Conservation (phyloP, 1,140 invertebrate species). For the Homalodisca vitripennis region DNA sequence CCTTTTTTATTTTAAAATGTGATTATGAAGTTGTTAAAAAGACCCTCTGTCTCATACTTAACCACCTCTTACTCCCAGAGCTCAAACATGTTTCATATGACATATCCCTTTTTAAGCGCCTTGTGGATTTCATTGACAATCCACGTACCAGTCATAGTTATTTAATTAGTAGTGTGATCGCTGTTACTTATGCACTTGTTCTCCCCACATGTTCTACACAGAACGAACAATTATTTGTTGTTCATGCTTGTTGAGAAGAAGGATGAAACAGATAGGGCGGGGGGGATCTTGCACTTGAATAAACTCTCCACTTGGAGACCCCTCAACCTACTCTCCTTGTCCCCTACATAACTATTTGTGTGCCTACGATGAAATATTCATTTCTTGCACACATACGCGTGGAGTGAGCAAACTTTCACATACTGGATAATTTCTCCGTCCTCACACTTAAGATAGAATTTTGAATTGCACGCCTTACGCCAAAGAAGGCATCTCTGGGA, state of each 20-base stretch:
- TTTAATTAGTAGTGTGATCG: slow-evolving; percentile 42
- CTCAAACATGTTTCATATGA: slow-evolving; percentile 45
- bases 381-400: no score
- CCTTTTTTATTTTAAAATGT: slow-evolving; percentile 47
- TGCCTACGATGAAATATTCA: no score
- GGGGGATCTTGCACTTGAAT: no score
- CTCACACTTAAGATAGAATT: no score
- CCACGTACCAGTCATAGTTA: slow-evolving; percentile 47
- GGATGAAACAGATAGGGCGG: no score
- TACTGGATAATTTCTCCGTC: no score
- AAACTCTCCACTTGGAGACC: no score
- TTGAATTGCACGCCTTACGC: no score
- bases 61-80: slow-evolving; percentile 45
- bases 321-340: no score
- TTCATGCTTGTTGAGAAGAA: slow-evolving; percentile 40
- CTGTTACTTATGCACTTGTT: slow-evolving; percentile 28
- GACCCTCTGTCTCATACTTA: slow-evolving; percentile 36
- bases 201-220: slow-evolving; percentile 41
- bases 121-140: slow-evolving; percentile 46
- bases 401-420: no score
- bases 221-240: slow-evolving; percentile 43
- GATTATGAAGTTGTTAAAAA: slow-evolving; percentile 44
- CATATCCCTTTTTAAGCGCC: slow-evolving; percentile 46
- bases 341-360: no score
- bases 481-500: no score